Conservation (phyloP, 1,140 invertebrate genomes). For the Trichonephila clavata region DNA sequence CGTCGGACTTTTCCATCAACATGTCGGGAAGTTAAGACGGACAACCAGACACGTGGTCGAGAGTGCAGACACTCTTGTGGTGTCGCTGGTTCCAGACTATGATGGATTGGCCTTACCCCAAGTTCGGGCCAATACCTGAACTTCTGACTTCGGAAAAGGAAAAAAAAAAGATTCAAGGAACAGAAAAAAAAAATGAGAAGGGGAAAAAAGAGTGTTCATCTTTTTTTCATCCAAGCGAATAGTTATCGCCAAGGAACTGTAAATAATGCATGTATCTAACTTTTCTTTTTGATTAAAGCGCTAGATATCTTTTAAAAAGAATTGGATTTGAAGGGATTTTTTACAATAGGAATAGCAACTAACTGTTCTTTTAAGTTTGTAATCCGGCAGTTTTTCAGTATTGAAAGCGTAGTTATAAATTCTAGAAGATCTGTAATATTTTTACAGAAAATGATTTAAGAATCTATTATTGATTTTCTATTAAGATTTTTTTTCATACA, state of each 20-base stretch:
- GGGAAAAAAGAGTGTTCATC: neutral
- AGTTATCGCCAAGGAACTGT: constrained; percentile 11
- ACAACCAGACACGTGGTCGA: constrained; percentile 12
- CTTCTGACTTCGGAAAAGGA: neutral
- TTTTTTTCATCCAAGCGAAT: neutral
- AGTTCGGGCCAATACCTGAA: neutral
- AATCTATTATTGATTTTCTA: too few species aligned
- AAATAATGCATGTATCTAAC: neutral
- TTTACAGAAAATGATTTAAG: too few species aligned
- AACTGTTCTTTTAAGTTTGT: too few species aligned
- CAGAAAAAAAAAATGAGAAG: neutral
- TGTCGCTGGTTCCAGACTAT: constrained; percentile 37
- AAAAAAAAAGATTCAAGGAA: neutral
- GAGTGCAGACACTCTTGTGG: constrained; percentile 26
- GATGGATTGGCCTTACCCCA: constrained; percentile 34
- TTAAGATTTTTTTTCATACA: too few species aligned
- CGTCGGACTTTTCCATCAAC: neutral
- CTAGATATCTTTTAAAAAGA: too few species aligned
- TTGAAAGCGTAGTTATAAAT: too few species aligned
- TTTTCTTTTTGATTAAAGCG: too few species aligned
- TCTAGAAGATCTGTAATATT: too few species aligned
- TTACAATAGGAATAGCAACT: too few species aligned
- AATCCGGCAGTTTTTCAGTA: too few species aligned
- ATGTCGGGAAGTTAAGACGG: neutral
- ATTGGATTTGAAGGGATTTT: too few species aligned